Base-by-base conservation (phyloP, 2,888 invertebrate species). In the Eupithecia dodoneata region DNA sequence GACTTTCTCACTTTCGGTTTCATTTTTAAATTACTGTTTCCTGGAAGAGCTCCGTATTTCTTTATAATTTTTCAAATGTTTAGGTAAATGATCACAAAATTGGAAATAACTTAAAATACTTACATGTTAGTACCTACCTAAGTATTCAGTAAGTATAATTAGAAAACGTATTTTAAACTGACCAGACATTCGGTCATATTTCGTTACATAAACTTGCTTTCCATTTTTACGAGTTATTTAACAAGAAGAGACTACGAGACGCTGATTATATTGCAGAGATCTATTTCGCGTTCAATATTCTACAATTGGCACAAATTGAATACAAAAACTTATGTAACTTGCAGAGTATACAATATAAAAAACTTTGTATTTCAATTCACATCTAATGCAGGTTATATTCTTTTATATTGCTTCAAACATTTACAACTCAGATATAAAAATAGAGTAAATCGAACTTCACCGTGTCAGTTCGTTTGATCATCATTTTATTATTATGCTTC, bases 231-330 rank as follows among this genome's bases (percentile, higher is more conserved):
- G 47, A 47, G 45, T 70, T n/a, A 18, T 45, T 18, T 12, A 47
- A 30, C 30, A 70, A 30, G 70, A 6, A 30, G 6, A 47, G 13
- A 18, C 45, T 18, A 45, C 44, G 10, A n/a, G n/a, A 18, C 69
- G 44, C 44, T 70, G 70, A 44, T 69, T 70, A 47, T 18, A 70
- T 47, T 45, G 74, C 59, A 76, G 80, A 82, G 78, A 81, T 82
- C 83, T 79, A 80, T 78, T 76, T 81, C 77, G 73, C 72, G 76
- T 76, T 77, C 74, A 79, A 81, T 83, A 83, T 81, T 83, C 77
- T 81, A 83, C 79, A 75, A 81, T 87, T 87, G 87, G 87, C 87
- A 87, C 87, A 83, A 82, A 79, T 76, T 75, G 75, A 78, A 77
- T 79, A 67, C 74, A 63, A 76, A 75, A 72, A 78, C 69, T 79